phyloP scores from a whole-genome alignment of 2,888 invertebrate genomes.

The Orthosia gracilis region DNA sequence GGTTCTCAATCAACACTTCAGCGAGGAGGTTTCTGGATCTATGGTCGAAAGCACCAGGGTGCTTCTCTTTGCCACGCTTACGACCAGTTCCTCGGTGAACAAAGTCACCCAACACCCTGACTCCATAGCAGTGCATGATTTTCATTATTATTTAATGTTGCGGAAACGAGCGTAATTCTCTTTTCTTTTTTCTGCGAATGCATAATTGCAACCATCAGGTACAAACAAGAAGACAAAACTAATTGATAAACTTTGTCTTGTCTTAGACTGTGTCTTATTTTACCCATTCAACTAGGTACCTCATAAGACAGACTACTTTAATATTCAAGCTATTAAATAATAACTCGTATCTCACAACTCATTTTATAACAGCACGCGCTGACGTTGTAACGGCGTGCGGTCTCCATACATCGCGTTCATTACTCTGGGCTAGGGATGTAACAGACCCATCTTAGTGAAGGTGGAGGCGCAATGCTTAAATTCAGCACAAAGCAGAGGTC shows the following conservation, averaged over 20 bases:
- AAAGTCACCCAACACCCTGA: no score
- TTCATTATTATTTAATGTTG: no score
- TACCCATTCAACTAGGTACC: background rate
- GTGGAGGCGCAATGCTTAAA: background rate
- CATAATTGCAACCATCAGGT: no score
- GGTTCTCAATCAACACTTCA: no score
- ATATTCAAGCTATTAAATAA: slow-evolving; percentile 3
- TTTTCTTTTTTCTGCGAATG: background rate
- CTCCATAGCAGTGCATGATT: no score
- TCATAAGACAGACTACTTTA: background rate
- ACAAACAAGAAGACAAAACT: background rate
- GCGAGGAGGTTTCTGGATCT: no score
- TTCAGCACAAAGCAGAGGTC: background rate
- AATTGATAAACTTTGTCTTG: background rate
- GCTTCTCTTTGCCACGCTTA: no score
- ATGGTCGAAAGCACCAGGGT: no score
- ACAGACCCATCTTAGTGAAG: background rate
- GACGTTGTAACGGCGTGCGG: slow-evolving; percentile 42
- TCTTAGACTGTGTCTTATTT: no score
- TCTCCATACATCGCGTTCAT: slow-evolving; percentile 48
- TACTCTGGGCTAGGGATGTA: slow-evolving; percentile 29
- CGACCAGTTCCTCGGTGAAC: no score
- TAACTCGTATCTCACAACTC: slow-evolving; percentile 30
- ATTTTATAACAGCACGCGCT: slow-evolving; percentile 39
- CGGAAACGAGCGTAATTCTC: no score